These are phyloP conservation scores for Clamator glandarius DNA, from an alignment of 2,797 vertebrate species.

Conservation along the genomic window DNA sequence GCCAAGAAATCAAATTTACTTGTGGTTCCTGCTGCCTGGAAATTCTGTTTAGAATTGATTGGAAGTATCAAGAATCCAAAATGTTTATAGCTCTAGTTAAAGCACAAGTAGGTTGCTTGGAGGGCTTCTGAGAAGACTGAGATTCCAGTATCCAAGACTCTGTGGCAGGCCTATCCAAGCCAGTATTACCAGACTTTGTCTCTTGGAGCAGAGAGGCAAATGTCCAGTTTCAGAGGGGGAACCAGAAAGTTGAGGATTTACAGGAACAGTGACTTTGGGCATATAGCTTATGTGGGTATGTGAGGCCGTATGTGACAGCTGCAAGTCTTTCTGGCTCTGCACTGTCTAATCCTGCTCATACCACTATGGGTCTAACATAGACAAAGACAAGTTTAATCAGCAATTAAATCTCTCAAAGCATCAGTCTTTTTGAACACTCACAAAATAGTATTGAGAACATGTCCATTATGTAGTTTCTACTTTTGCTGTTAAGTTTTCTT, in stretches of 20 bases:
- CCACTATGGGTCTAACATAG: neutral
- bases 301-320: neutral
- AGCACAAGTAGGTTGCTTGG: neutral
- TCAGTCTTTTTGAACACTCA: neutral
- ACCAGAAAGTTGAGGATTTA: neutral
- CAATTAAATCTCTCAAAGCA: neutral
- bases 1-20: neutral
- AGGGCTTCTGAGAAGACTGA: neutral
- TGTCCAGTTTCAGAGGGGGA: neutral
- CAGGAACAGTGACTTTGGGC: fast-evolving
- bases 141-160: neutral
- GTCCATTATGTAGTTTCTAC: neutral
- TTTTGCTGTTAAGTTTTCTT: neutral
- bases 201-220: neutral
- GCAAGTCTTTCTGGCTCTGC: neutral
- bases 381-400: neutral
- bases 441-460: neutral
- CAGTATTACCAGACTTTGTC: neutral
- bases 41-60: neutral
- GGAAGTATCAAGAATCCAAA: neutral
- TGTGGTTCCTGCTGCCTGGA: neutral
- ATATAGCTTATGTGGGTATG: neutral
- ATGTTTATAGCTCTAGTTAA: too few species aligned
- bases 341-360: neutral
- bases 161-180: neutral